These are phyloP conservation scores for Trematocara variabile DNA, from an alignment of 2,113 vertebrate species.

Conservation along the genomic window DNA sequence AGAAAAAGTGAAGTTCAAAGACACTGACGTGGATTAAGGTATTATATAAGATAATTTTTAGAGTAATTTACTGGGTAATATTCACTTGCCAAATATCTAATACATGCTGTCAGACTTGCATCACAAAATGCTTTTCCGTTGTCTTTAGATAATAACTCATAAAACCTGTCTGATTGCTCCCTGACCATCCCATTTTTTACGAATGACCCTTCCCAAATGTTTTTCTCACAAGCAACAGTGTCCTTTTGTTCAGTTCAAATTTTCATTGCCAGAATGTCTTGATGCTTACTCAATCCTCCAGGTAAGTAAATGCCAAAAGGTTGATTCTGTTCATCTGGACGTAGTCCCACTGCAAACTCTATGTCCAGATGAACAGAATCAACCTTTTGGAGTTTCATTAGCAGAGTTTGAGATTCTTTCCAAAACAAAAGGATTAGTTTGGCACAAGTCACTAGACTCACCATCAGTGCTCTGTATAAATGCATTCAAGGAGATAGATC, in stretches of 20 bases:
- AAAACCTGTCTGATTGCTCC: neutral
- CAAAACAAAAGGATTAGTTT: neutral
- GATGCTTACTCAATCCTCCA: neutral
- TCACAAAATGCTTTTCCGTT: neutral
- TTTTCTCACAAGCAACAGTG: neutral
- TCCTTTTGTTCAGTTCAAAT: neutral
- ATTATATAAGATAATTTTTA: neutral
- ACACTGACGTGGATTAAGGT: neutral
- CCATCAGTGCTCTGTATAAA: neutral
- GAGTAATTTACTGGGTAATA: neutral
- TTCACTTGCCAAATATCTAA: neutral
- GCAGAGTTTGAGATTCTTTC: neutral
- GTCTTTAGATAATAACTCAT: neutral
- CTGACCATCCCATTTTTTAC: neutral
- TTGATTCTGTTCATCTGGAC: neutral
- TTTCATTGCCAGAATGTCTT: neutral
- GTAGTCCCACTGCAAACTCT: neutral
- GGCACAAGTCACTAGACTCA: neutral
- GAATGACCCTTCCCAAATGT: rapidly evolving
- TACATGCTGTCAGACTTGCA: neutral
- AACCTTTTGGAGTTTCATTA: neutral
- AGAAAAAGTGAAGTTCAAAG: neutral
- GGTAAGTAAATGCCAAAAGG: neutral
- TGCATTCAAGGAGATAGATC: neutral
- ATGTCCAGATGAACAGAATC: neutral